These are phyloP conservation scores for Dicentrarchus labrax DNA, from an alignment of 2,113 vertebrate species.

Conservation along the genomic window DNA sequence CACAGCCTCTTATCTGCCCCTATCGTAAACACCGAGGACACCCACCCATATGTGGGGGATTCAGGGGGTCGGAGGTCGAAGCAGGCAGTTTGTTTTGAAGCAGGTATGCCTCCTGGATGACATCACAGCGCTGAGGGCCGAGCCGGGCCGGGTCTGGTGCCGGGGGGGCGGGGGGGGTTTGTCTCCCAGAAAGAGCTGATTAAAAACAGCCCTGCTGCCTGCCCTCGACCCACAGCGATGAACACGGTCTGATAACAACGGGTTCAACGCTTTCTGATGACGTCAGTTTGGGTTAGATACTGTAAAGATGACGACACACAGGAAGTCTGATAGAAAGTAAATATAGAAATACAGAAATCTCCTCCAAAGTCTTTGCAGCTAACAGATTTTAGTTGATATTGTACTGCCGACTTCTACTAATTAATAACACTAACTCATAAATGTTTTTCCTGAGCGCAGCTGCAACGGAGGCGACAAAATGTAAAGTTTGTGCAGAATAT, in stretches of 20 bases:
- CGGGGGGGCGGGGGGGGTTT: neutral
- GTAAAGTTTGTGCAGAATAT: too few relatives aligned
- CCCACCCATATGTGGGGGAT: slow-evolving; percentile 38
- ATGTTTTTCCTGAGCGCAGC: too few relatives aligned
- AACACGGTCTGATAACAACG: slow-evolving; percentile 16
- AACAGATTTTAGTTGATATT: too few relatives aligned
- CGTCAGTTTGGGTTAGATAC: neutral
- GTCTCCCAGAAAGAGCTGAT: slow-evolving; percentile 48
- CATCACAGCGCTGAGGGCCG: slow-evolving; percentile 44
- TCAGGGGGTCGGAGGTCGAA: slow-evolving; percentile 57
- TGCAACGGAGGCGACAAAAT: too few relatives aligned
- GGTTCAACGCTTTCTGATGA: neutral
- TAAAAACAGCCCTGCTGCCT: slow-evolving; percentile 52
- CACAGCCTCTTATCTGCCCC: slow-evolving; percentile 76
- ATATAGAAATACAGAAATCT: neutral
- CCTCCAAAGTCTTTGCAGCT: too few relatives aligned
- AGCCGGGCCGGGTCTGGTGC: neutral
- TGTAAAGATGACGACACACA: too few relatives aligned
- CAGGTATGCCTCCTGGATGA: slow-evolving; percentile 63
- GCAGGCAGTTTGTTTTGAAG: slow-evolving; percentile 50
- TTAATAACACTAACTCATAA: too few relatives aligned
- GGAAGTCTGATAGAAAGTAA: neutral
- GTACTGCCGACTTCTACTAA: too few relatives aligned
- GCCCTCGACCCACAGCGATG: slow-evolving; percentile 8
- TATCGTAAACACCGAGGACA: slow-evolving; percentile 73